phyloP scores from a whole-genome alignment of 2,113 vertebrate species.

The Oncorhynchus gorbuscha region DNA sequence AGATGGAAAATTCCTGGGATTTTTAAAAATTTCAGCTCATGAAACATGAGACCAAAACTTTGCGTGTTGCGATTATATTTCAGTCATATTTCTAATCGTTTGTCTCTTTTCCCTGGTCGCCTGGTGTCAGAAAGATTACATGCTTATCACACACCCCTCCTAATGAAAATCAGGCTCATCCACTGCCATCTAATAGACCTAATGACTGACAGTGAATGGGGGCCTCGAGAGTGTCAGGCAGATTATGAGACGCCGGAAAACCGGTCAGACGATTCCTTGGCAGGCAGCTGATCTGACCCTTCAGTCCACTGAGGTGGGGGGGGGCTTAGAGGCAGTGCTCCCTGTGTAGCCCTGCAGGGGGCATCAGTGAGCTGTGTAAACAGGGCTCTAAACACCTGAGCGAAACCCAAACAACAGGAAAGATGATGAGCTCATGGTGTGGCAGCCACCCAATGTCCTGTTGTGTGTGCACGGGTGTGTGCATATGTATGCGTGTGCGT shows the following conservation, averaged over 20 bases:
- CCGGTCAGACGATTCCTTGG: slow-evolving; percentile 64
- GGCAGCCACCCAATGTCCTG: too few species aligned
- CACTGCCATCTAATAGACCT: neutral
- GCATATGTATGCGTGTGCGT: too few species aligned
- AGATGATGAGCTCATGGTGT: too few species aligned
- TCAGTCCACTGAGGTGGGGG: neutral
- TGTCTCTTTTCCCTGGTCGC: slow-evolving; percentile 54
- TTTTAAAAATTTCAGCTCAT: too few species aligned
- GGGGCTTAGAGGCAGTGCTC: neutral
- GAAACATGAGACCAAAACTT: too few species aligned
- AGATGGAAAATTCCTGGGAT: too few species aligned
- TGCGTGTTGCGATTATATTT: too few species aligned
- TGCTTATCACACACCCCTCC: slow-evolving; percentile 64
- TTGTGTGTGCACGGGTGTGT: too few species aligned
- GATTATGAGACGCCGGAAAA: slow-evolving; percentile 67
- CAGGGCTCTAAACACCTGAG: neutral
- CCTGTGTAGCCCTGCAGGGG: neutral
- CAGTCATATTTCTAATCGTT: too few species aligned
- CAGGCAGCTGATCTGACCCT: neutral
- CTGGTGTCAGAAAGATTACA: slow-evolving; percentile 72
- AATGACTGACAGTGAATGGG: slow-evolving; percentile 67
- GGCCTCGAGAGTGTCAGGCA: slow-evolving; percentile 64
- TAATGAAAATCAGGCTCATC: neutral
- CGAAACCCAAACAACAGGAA: too few species aligned
- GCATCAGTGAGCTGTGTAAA: neutral